These are phyloP conservation scores for Cyclura pinguis DNA, from an alignment of 2,797 vertebrate species.

Conservation along the genomic window DNA sequence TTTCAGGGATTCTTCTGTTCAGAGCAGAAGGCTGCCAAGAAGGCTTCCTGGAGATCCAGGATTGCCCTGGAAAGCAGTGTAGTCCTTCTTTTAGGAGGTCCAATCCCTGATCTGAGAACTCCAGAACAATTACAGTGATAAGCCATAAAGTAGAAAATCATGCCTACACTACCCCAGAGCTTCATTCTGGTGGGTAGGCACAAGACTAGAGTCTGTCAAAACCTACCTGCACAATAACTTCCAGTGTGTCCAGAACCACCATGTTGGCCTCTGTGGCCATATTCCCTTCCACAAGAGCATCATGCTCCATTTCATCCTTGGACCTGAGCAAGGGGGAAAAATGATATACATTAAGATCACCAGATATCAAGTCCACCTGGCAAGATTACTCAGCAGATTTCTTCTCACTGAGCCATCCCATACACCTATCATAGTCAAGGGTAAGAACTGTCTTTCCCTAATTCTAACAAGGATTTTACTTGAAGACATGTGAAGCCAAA, in stretches of 20 bases:
- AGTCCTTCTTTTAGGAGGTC: background rate
- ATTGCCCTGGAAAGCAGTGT: background rate
- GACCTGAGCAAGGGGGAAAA: conserved; percentile 76
- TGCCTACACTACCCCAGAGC: background rate
- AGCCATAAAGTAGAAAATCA: background rate
- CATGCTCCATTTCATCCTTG: conserved; percentile 91
- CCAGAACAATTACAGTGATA: background rate
- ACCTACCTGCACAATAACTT: conserved; percentile 91
- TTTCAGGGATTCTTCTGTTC: background rate
- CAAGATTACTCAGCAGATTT: background rate
- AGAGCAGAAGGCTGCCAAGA: background rate
- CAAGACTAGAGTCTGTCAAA: background rate
- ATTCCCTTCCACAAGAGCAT: conserved; percentile 92
- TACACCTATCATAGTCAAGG: background rate
- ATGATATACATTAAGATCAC: background rate
- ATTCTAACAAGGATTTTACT: background rate
- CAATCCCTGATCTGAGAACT: background rate
- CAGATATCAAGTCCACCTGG: background rate
- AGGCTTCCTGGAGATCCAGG: background rate
- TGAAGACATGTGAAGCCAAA: background rate
- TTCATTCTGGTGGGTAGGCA: background rate
- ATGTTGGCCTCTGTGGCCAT: conserved; percentile 89
- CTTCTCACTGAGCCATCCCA: background rate
- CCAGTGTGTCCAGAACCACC: conserved; percentile 90
- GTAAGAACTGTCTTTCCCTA: background rate